Evolutionary conservation across 2,113 vertebrate genomes (phyloP), one percentile per base, ranked within the genome.

Genomic region (Chaetura pelagica): DNA sequence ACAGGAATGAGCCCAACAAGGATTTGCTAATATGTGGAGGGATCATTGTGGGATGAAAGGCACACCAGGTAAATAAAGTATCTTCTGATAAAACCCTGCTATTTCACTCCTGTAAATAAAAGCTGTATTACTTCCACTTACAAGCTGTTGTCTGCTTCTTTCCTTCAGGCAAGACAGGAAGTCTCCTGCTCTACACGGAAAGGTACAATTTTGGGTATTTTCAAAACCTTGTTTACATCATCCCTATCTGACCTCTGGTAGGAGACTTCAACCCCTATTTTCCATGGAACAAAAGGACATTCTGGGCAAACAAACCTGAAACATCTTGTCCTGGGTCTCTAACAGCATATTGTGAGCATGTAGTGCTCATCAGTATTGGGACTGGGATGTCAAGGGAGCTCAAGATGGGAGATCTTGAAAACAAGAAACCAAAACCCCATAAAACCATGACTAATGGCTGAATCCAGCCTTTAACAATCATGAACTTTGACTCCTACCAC

Each of bases 1-100:
- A 4, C 55, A 20, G 3, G 30, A 38, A 40, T 2, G 49, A 67
- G 13, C 64, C 92, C 84, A 49, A 6, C 3, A 46, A 5, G 1
- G 76, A 2, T 8, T 4, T 19, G 66, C n/a, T 75, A 64, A 44
- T 48, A 18, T 34, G 4, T 0, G 4, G 0, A 13, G 78, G 64
- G 44, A 58, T 17, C 40, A 23, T 10, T 1, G 35, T 30, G 82
- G 79, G 35, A 20, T 16, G 63, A 34, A 67, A 77, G 58, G 63
- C 71, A 85, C 44, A 26, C 4, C 55, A 73, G 85, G 44, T 34
- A 86, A 80, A 81, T 27, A 32, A 24, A 74, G 38, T 2, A 34
- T 3, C 2, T 1, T 38, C 67, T 92, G 58, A 54, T 11, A 23
- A 30, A 78, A 49, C 52, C 26, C 86, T 73, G 83, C 67, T 83